Conservation (phyloP, 1,140 invertebrate genomes). For the Nephila pilipes region DNA sequence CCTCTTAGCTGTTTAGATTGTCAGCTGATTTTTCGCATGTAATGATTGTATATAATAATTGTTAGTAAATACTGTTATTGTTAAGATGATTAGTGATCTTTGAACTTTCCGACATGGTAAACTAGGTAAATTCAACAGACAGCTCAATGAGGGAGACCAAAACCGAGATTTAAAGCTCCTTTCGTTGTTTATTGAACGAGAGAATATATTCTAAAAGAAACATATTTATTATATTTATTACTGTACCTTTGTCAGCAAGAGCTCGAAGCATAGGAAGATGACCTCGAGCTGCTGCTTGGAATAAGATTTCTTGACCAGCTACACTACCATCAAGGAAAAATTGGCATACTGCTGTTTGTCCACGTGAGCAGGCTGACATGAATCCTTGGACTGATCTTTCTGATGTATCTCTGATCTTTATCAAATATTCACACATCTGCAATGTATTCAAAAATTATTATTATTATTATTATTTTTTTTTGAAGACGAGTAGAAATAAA, state of each 20-base stretch:
- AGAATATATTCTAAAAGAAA: not conserved
- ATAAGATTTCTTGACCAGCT: not conserved
- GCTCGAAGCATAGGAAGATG: not conserved
- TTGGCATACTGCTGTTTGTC: constrained; percentile 2
- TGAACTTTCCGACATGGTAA: too few species aligned
- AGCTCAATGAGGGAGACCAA: too few species aligned
- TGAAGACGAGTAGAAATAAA: too few species aligned
- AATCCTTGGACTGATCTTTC: not conserved
- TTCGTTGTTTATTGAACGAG: too few species aligned
- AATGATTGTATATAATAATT: too few species aligned
- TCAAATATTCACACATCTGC: constrained; percentile 3
- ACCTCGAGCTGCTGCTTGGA: not conserved
- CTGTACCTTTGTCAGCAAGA: not conserved
- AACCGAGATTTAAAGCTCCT: too few species aligned
- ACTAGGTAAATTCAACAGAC: too few species aligned
- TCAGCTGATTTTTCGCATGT: too few species aligned
- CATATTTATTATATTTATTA: not conserved
- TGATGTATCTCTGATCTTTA: not conserved
- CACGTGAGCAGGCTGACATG: not conserved
- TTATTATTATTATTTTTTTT: too few species aligned
- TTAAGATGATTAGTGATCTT: too few species aligned
- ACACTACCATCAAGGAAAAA: not conserved
- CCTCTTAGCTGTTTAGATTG: too few species aligned
- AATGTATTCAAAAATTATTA: not conserved
- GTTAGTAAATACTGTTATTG: too few species aligned